Conservation (phyloP, 2,888 invertebrate species). For the Lepidocyrtoides sp. region DNA sequence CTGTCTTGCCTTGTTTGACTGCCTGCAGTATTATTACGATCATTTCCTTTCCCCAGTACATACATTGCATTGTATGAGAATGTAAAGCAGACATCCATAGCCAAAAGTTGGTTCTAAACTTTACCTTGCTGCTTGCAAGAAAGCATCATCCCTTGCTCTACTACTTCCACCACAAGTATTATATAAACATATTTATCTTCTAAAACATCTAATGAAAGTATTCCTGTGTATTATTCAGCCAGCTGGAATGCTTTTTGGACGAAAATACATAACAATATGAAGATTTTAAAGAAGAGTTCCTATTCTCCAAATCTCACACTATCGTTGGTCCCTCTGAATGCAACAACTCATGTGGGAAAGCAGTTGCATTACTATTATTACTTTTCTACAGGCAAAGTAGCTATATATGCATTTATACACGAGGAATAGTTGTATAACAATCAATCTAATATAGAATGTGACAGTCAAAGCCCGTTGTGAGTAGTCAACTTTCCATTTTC, state of each 20-base stretch:
- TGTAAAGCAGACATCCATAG: not conserved
- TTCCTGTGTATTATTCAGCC: no score
- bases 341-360: not conserved
- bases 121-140: no score
- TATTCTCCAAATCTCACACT: not conserved
- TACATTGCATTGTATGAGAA: not conserved
- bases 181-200: no score
- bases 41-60: not conserved
- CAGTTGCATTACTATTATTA: not conserved
- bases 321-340: not conserved
- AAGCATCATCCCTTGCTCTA: not conserved
- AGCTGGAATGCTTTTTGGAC: no score
- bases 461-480: no score
- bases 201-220: no score
- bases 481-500: slow-evolving; percentile 36
- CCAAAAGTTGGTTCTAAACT: no score
- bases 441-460: no score
- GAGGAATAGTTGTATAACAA: no score
- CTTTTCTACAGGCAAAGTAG: not conserved
- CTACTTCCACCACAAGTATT: not conserved
- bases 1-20: slow-evolving; percentile 40
- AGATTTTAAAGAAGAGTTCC: not conserved
- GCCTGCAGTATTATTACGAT: slow-evolving; percentile 14
- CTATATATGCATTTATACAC: no score
- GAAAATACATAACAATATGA: no score